phyloP scores from a whole-genome alignment of 2,888 invertebrate genomes.

The Drosophila subquinaria region DNA sequence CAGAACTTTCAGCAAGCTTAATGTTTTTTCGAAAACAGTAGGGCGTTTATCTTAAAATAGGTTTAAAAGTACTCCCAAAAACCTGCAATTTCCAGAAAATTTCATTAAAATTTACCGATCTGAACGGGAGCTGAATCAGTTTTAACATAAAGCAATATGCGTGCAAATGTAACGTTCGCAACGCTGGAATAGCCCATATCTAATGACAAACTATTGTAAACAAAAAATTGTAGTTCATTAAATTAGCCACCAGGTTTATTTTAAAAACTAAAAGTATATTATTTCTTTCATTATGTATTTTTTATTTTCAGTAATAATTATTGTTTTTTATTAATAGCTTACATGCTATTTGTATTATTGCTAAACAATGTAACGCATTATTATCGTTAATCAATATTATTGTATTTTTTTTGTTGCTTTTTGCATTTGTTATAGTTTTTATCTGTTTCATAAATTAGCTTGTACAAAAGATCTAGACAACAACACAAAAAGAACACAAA shows the following conservation, averaged over 20 bases:
- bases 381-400: slow-evolving; percentile 29
- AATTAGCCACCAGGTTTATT: neutral
- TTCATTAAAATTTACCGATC: too few species aligned
- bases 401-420: slow-evolving; percentile 1
- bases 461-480: slow-evolving; percentile 46
- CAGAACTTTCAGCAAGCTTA: too few species aligned
- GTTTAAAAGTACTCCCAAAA: too few species aligned
- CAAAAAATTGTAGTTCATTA: neutral
- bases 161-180: too few species aligned
- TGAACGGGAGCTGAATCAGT: too few species aligned
- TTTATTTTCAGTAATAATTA: slow-evolving; percentile 55
- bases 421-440: slow-evolving; percentile 14
- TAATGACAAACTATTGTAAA: too few species aligned
- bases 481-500: slow-evolving; percentile 47
- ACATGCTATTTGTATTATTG: slow-evolving; percentile 63
- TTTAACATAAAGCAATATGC: too few species aligned
- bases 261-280: neutral
- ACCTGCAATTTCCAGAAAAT: too few species aligned
- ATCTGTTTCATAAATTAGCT: slow-evolving; percentile 41
- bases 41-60: too few species aligned
- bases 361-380: slow-evolving; percentile 55
- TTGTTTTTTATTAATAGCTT: slow-evolving; percentile 55
- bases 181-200: too few species aligned
- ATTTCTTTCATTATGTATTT: slow-evolving; percentile 18
- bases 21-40: too few species aligned